These are phyloP conservation scores for Camptogramma bilineatum DNA, from an alignment of 2,888 invertebrate species.

Conservation along the genomic window DNA sequence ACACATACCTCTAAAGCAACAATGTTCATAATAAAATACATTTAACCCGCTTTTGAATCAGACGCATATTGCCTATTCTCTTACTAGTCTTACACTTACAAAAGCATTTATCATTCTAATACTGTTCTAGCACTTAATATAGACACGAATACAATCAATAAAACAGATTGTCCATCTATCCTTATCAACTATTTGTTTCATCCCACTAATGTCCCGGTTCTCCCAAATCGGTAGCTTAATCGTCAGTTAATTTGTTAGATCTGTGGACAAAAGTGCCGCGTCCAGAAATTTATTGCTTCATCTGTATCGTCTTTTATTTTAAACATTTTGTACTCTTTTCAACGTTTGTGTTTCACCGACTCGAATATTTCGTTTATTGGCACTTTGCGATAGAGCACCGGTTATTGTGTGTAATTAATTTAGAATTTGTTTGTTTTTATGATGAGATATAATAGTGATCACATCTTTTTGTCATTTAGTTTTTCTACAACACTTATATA, in stretches of 20 bases:
- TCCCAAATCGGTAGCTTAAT: slow-evolving; percentile 83
- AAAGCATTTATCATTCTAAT: background rate
- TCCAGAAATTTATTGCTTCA: slow-evolving; percentile 79
- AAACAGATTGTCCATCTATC: slow-evolving; percentile 17
- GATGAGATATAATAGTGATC: background rate
- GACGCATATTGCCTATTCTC: no score
- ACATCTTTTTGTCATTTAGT: no score
- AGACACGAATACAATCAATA: background rate
- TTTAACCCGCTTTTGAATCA: no score
- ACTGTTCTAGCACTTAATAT: background rate
- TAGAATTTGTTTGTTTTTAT: background rate
- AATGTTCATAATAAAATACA: no score
- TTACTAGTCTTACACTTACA: no score
- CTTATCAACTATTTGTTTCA: slow-evolving; percentile 72
- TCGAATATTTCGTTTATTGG: slow-evolving; percentile 33
- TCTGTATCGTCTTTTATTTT: slow-evolving; percentile 73
- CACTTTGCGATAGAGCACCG: slow-evolving; percentile 29
- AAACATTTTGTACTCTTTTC: slow-evolving; percentile 53
- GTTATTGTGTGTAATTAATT: slow-evolving; percentile 7
- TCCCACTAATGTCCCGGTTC: slow-evolving; percentile 71
- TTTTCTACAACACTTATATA: no score
- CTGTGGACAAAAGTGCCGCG: slow-evolving; percentile 77
- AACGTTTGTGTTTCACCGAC: slow-evolving; percentile 47
- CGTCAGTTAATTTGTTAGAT: slow-evolving; percentile 83
- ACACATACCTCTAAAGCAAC: no score